Conservation (phyloP, 2,888 invertebrate species). For the Orthosia cruda region DNA sequence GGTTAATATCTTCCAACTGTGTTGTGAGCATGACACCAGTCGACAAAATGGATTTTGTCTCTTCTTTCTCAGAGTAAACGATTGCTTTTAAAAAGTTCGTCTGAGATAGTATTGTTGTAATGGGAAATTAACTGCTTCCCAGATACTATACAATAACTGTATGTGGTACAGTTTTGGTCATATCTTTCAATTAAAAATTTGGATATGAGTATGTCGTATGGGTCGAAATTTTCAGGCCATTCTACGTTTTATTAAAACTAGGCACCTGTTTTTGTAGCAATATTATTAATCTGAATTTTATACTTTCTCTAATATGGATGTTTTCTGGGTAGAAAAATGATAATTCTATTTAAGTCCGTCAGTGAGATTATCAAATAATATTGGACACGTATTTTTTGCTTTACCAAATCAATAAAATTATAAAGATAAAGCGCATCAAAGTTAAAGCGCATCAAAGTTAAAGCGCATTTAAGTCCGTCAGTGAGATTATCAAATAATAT, state of each 20-base stretch:
- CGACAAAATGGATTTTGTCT: background rate
- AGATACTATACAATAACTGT: background rate
- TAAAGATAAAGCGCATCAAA: too few relatives aligned
- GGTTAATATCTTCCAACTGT: background rate
- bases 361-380: too few relatives aligned
- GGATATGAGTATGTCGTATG: constrained; percentile 29
- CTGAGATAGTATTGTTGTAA: background rate
- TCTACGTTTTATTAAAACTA: constrained; percentile 35
- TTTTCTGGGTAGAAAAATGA: too few relatives aligned
- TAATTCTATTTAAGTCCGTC: too few relatives aligned
- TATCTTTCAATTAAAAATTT: background rate
- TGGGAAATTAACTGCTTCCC: background rate
- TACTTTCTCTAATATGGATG: too few relatives aligned
- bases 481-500: too few relatives aligned
- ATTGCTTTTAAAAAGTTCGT: background rate
- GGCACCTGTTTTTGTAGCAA: constrained; percentile 20
- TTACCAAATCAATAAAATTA: too few relatives aligned
- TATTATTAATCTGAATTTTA: background rate
- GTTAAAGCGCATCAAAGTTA: too few relatives aligned
- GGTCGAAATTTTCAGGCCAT: constrained; percentile 11
- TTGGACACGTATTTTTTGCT: too few relatives aligned
- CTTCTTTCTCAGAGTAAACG: background rate
- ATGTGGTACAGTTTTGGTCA: background rate
- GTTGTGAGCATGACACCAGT: background rate
- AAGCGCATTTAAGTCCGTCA: too few relatives aligned